Base-by-base conservation (phyloP, 2,888 invertebrate genomes). In the Isoperla grammatica region DNA sequence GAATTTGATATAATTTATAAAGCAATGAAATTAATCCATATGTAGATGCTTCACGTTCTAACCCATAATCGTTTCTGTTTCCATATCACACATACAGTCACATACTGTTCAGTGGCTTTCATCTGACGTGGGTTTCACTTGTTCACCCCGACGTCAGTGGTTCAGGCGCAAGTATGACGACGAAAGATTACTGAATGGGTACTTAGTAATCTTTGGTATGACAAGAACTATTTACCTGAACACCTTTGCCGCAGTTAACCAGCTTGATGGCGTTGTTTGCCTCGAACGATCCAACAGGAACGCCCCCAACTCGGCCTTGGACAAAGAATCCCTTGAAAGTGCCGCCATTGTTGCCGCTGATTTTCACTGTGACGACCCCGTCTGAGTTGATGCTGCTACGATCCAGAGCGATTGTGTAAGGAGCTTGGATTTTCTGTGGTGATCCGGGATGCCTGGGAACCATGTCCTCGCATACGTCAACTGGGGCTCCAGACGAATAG, bases 271-370 rank as follows among this genome's bases (percentile, higher is more conserved):
- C 45, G 9, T 35, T 13, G 3, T 48, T 57, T 22, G 20, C 35
- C 9, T 35, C 54, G 54, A 62, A 62, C 15, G 57, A 56, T 17
- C 62, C 62, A 9, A 60, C 50, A 2, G 57, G 57, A 4, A 57
- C 57, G 13, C 48, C 48, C 5, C 60, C 62, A 1, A 62, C 59
- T 22, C 62, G 62, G 4, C 57, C 62, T 35, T 62, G 62, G 20
- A 62, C 60, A 13, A 62, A 54, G 60, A 54, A 62, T 15, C 62
- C 62, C 53, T 46, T 60, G 48, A 62, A 46, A n/a, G 56, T 43
- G 11, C 39, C 20, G 22, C 49, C 19, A 1, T 53, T 13, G 8
- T 45, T 57, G 13, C 62, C 62, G 19, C 29, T 8, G 8, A 62
- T 19, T 9, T 56, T 62, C 9, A 46, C 46, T 22, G 17, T 19